Percentiles rank a stretch among this genome's conserved stretches.
Evolutionary conservation across 2,888 invertebrate genomes (phyloP).

Genomic region (Hemithea aestivaria): DNA sequence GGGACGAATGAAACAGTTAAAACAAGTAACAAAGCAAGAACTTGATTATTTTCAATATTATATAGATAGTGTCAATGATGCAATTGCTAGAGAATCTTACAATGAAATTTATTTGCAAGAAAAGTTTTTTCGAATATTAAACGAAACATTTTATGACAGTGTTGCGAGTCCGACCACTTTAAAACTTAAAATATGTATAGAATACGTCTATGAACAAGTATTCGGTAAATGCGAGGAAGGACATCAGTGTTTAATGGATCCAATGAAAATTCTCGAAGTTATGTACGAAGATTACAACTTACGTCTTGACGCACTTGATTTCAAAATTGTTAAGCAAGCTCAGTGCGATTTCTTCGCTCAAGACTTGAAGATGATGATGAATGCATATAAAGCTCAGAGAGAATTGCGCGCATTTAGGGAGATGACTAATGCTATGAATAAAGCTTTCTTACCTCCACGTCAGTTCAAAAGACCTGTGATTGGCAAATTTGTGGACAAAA

Average conservation of each 20-base stretch:
- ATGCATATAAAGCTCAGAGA: constrained; percentile 63
- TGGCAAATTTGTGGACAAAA: constrained; percentile 56
- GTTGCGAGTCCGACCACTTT: constrained; percentile 62
- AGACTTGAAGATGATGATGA: constrained; percentile 65
- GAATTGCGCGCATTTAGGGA: constrained; percentile 63
- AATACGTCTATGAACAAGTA: constrained; percentile 69
- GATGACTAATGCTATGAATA: constrained; percentile 70
- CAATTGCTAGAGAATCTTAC: constrained; percentile 55
- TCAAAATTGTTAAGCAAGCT: constrained; percentile 65
- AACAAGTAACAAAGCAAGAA: constrained; percentile 54
- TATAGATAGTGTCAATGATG: constrained; percentile 54
- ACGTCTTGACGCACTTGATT: constrained; percentile 62
- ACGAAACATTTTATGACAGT: constrained; percentile 60
- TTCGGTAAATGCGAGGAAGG: constrained; percentile 72
- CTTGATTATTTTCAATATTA: constrained; percentile 68
- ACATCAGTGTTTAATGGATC: constrained; percentile 61
- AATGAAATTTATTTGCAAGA: constrained; percentile 60
- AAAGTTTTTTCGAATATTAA: constrained; percentile 67
- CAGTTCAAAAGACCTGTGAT: constrained; percentile 52
- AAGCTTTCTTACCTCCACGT: constrained; percentile 61
- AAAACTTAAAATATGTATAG: constrained; percentile 68
- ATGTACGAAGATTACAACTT: constrained; percentile 70
- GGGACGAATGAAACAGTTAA: constrained; percentile 57
- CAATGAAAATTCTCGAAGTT: constrained; percentile 70
- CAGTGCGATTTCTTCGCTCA: constrained; percentile 62